Conservation (phyloP, 2,797 vertebrate species). For the Microctenopoma lineatum region DNA sequence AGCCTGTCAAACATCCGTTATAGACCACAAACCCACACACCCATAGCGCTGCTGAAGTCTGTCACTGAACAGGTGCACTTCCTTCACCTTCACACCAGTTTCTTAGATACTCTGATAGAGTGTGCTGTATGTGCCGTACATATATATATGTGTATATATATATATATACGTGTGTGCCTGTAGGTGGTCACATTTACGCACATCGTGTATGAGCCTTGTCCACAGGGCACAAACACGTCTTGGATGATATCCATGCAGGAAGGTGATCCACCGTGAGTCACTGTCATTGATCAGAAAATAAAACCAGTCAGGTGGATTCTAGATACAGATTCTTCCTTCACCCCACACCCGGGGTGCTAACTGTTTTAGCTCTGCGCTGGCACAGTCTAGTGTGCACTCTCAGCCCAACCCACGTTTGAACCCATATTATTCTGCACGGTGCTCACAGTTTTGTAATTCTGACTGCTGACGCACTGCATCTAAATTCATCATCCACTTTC, state of each 20-base stretch:
- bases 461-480: constrained; percentile 74
- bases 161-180: constrained; percentile 13
- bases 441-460: constrained; percentile 65
- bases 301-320: constrained; percentile 43
- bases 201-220: constrained; percentile 36
- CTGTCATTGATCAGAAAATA: constrained; percentile 66
- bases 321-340: constrained; percentile 28
- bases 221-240: constrained; percentile 24
- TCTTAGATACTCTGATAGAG: constrained; percentile 9
- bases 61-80: constrained; percentile 68
- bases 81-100: constrained; percentile 41
- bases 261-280: constrained; percentile 64
- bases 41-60: constrained; percentile 49
- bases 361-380: constrained; percentile 50
- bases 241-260: constrained; percentile 22
- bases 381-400: constrained; percentile 37
- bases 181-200: constrained; percentile 44
- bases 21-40: constrained; percentile 77
- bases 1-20: constrained; percentile 78
- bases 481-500: constrained; percentile 64
- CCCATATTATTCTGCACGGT: constrained; percentile 48
- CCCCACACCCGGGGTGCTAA: constrained; percentile 13
- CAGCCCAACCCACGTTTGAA: constrained; percentile 65
- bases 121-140: not conserved
- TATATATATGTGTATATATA: not conserved